A percentile compares a stretch with the other conserved stretches of the same genome.
Conservation (phyloP, 1,140 invertebrate species). For the Papilio glaucus region DNA sequence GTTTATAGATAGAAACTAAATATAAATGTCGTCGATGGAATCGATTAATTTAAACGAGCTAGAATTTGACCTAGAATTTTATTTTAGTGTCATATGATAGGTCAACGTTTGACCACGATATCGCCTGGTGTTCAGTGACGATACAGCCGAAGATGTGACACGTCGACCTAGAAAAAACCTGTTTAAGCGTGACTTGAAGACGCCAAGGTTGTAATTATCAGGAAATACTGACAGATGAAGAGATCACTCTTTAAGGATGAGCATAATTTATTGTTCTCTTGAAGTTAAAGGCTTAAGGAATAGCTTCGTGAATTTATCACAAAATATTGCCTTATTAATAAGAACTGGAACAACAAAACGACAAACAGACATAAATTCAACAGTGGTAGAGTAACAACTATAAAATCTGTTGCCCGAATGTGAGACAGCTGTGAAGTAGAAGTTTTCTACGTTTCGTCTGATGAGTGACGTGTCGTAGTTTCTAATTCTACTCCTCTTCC, state of each 20-base stretch:
- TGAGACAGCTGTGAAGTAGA: too few species aligned
- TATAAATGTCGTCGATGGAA: neutral
- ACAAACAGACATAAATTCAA: too few species aligned
- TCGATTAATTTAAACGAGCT: neutral
- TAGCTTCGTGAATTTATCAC: neutral
- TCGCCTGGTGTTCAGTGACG: neutral
- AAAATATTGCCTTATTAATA: too few species aligned
- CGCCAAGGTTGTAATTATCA: conserved; percentile 18
- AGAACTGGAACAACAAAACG: too few species aligned
- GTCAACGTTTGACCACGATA: conserved; percentile 14
- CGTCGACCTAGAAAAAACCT: conserved; percentile 16
- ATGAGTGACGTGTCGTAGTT: too few species aligned
- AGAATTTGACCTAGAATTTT: conserved; percentile 6
- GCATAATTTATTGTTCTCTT: neutral
- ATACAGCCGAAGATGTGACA: conserved; percentile 1
- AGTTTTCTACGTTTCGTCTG: too few species aligned
- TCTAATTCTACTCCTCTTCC: too few species aligned
- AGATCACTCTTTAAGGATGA: neutral
- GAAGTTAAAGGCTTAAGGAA: neutral
- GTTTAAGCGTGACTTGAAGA: conserved; percentile 16
- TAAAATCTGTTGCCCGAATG: too few species aligned
- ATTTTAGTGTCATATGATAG: conserved; percentile 4
- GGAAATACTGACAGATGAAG: conserved; percentile 7
- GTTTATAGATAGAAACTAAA: neutral
- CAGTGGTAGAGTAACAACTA: too few species aligned